Evolutionary conservation across 2,888 invertebrate genomes (phyloP).

Genomic region (Limnephilus marmoratus): DNA sequence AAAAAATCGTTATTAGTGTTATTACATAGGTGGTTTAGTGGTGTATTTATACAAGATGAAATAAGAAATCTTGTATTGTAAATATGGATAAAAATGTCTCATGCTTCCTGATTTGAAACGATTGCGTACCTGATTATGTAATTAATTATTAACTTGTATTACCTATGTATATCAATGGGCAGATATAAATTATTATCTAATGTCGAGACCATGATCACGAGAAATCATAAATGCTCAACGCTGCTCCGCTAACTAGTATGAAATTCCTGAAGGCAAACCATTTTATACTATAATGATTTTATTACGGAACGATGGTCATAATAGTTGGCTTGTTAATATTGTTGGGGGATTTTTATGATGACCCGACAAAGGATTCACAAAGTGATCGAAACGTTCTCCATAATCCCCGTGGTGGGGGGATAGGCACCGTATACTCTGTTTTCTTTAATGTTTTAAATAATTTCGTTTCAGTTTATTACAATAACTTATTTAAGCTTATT

Average conservation of each 20-base stretch:
- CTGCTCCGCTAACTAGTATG: conserved; percentile 26
- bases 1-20: too few species aligned
- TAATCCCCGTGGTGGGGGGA: conserved; percentile 32
- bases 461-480: background rate
- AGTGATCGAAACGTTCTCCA: conserved; percentile 40
- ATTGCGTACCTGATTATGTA: background rate
- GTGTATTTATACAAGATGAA: too few species aligned
- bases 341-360: conserved; percentile 45
- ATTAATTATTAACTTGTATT: background rate
- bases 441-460: background rate
- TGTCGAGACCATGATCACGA: background rate
- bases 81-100: background rate
- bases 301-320: conserved; percentile 43
- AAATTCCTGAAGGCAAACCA: conserved; percentile 30
- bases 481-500: too few species aligned
- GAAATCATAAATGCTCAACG: conserved; percentile 13
- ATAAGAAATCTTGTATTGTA: too few species aligned
- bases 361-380: conserved; percentile 51
- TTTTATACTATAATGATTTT: conserved; percentile 47
- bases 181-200: background rate
- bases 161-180: background rate
- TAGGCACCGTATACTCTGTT: conserved; percentile 16
- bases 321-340: conserved; percentile 54
- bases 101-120: background rate
- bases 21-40: too few species aligned